Percentiles rank a stretch among this genome's conserved stretches.
Conservation (phyloP, 2,113 vertebrate species). For the Mus spicilegus region DNA sequence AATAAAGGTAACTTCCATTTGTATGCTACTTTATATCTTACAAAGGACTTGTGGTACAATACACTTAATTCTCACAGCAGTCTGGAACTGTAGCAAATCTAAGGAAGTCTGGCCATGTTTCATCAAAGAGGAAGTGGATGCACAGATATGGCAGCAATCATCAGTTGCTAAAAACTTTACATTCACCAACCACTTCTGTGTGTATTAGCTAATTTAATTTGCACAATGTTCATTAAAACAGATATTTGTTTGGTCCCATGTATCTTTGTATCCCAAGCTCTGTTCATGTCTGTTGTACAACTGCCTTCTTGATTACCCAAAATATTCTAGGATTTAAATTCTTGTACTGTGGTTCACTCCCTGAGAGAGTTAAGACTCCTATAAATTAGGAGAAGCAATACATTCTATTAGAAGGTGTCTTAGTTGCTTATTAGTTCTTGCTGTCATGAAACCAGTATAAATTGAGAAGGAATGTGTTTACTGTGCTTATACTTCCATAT, state of each 20-base stretch:
- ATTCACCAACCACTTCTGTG: slow-evolving; percentile 38
- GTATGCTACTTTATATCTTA: slow-evolving; percentile 36
- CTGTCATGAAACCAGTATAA: background rate
- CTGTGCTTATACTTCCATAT: background rate
- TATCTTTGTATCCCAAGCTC: background rate
- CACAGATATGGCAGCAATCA: slow-evolving; percentile 45
- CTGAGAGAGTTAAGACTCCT: background rate
- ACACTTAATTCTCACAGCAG: slow-evolving; percentile 46
- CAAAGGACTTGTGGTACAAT: background rate
- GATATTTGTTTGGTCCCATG: background rate
- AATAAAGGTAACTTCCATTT: slow-evolving; percentile 59
- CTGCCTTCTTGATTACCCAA: background rate
- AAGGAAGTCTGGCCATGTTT: slow-evolving; percentile 45
- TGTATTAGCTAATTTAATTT: slow-evolving; percentile 43
- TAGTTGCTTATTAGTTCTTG: background rate
- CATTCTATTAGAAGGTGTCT: background rate
- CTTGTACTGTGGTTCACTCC: background rate
- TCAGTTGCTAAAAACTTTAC: background rate
- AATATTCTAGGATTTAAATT: background rate
- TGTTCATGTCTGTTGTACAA: background rate
- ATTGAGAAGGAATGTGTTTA: background rate
- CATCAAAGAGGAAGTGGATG: slow-evolving; percentile 6
- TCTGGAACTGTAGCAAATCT: background rate
- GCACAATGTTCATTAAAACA: slow-evolving; percentile 30
- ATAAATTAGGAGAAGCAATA: slow-evolving; percentile 22